Percentiles rank a stretch among this genome's conserved stretches.
Evolutionary conservation across 2,888 invertebrate genomes (phyloP).

Genomic region (Lumbricus terrestris): DNA sequence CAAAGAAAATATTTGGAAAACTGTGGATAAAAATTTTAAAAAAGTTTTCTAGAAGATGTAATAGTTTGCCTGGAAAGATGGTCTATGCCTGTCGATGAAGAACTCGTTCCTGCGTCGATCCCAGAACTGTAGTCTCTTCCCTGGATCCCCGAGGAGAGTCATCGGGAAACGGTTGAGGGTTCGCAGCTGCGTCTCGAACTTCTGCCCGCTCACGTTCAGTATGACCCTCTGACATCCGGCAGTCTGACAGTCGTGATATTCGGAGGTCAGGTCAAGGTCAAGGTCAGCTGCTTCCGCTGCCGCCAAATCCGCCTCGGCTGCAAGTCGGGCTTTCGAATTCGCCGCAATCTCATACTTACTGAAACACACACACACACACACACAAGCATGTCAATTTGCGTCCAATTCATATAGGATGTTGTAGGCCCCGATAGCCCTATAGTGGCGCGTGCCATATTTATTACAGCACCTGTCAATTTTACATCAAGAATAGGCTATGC

Average conservation of each 20-base stretch:
- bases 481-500: too few species aligned
- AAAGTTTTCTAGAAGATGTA: background rate
- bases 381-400: background rate
- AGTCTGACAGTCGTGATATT: constrained; percentile 38
- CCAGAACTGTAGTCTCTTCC: constrained; percentile 50
- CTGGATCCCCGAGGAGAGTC: constrained; percentile 53
- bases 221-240: constrained; percentile 29
- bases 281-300: constrained; percentile 16
- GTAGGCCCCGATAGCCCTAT: too few species aligned
- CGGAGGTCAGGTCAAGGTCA: constrained; percentile 50
- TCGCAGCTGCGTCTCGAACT: constrained; percentile 55
- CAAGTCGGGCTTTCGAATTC: background rate
- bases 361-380: background rate
- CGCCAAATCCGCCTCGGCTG: background rate
- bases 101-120: constrained; percentile 49
- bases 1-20: too few species aligned
- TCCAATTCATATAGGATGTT: background rate
- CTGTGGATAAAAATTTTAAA: too few species aligned
- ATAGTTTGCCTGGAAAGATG: constrained; percentile 49
- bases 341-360: background rate
- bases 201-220: constrained; percentile 52
- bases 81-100: constrained; percentile 56
- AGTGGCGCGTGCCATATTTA: too few species aligned
- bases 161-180: constrained; percentile 54
- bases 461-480: background rate